phyloP scores from a whole-genome alignment of 1,140 invertebrate genomes.

The Teleopsis dalmanni region DNA sequence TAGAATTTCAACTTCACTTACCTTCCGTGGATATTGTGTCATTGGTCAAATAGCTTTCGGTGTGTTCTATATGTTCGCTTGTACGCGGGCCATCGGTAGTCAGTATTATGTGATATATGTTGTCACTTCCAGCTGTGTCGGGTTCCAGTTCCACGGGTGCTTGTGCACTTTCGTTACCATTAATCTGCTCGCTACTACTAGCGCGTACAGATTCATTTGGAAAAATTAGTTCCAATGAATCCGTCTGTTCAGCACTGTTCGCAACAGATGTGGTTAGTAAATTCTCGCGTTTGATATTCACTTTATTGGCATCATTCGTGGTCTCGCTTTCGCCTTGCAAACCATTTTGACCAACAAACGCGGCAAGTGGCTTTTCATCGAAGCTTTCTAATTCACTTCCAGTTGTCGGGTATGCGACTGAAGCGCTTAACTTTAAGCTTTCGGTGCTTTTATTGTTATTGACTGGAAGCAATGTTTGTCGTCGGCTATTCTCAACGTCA shows the following conservation, averaged over 20 bases:
- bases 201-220: background rate
- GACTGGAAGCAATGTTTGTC: conserved; percentile 2
- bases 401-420: conserved; percentile 22
- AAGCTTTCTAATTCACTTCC: background rate
- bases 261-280: conserved; percentile 26
- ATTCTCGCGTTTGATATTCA: conserved; percentile 37
- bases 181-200: background rate
- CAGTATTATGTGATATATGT: conserved; percentile 38
- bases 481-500: conserved; percentile 1
- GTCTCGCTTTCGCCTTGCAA: background rate
- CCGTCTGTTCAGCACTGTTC: background rate
- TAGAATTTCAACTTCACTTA: background rate
- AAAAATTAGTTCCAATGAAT: conserved; percentile 1
- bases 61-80: conserved; percentile 5
- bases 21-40: conserved; percentile 3
- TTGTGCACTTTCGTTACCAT: conserved; percentile 3
- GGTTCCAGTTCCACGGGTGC: conserved; percentile 21
- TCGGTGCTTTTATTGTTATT: conserved; percentile 21
- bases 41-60: conserved; percentile 9
- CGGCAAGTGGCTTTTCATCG: background rate
- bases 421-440: conserved; percentile 37
- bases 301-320: conserved; percentile 29
- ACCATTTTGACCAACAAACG: background rate
- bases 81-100: conserved; percentile 30
- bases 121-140: conserved; percentile 35